Conservation (phyloP, 2,113 vertebrate genomes). For the Halcyon malimbica region DNA sequence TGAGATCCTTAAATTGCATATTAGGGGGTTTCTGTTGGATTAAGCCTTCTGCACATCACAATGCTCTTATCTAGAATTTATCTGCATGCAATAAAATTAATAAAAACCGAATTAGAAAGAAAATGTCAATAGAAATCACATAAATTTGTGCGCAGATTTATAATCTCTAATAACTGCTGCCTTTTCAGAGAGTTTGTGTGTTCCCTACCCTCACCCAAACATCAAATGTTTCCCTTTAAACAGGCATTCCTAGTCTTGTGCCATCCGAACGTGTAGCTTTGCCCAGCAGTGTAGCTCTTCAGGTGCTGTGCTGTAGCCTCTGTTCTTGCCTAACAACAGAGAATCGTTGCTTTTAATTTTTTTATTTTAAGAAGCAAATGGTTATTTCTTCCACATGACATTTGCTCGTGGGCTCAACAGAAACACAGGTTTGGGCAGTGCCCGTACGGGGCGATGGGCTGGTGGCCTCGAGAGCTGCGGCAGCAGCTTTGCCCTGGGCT, state of each 20-base stretch:
- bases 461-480: neutral
- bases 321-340: neutral
- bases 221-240: neutral
- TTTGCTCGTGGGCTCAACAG: neutral
- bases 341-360: neutral
- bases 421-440: neutral
- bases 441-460: rapidly evolving
- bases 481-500: neutral
- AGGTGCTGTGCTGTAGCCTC: neutral
- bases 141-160: neutral
- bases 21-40: neutral
- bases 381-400: neutral
- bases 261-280: neutral
- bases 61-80: neutral
- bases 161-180: neutral
- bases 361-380: neutral
- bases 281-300: neutral
- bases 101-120: constrained; percentile 18
- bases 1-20: neutral
- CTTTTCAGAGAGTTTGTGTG: neutral
- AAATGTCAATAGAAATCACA: neutral
- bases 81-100: neutral
- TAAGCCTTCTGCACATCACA: neutral
- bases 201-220: neutral
- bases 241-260: neutral